phyloP scores from a whole-genome alignment of 2,113 vertebrate species.

The Cynoglossus semilaevis region DNA sequence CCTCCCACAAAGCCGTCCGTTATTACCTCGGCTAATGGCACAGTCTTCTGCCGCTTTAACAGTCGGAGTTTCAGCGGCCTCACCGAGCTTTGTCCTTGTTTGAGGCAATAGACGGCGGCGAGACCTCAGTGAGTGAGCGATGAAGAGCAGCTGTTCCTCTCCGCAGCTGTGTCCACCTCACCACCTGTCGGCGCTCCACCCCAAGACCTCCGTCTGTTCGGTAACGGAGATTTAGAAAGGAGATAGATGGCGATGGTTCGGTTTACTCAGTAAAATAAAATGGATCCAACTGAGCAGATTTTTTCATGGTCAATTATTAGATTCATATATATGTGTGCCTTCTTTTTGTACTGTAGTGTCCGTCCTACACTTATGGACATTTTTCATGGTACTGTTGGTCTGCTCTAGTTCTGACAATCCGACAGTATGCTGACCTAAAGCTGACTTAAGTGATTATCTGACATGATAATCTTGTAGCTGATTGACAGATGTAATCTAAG shows the following conservation, averaged over 20 bases:
- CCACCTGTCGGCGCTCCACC: constrained; percentile 43
- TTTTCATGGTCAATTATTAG: too few species aligned
- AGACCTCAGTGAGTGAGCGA: constrained; percentile 45
- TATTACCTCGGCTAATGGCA: constrained; percentile 50
- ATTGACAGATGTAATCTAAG: too few species aligned
- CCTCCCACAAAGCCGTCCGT: constrained; percentile 36
- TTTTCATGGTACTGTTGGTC: too few species aligned
- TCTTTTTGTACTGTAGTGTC: too few species aligned
- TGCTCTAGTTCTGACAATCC: too few species aligned
- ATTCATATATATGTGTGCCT: too few species aligned
- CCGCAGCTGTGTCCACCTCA: constrained; percentile 35
- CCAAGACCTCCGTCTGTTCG: constrained; percentile 21
- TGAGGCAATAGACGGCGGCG: background rate
- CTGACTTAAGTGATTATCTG: too few species aligned
- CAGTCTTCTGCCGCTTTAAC: background rate
- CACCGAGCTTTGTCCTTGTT: constrained; percentile 40
- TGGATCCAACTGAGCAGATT: too few species aligned
- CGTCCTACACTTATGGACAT: too few species aligned
- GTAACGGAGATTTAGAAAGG: background rate
- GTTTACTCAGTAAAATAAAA: too few species aligned
- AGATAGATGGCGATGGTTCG: background rate
- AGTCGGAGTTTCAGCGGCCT: background rate
- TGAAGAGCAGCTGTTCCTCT: constrained; percentile 54
- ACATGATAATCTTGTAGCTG: too few species aligned
- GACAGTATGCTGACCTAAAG: too few species aligned